Conservation (phyloP, 2,888 invertebrate species). For the Cephus pulcher region DNA sequence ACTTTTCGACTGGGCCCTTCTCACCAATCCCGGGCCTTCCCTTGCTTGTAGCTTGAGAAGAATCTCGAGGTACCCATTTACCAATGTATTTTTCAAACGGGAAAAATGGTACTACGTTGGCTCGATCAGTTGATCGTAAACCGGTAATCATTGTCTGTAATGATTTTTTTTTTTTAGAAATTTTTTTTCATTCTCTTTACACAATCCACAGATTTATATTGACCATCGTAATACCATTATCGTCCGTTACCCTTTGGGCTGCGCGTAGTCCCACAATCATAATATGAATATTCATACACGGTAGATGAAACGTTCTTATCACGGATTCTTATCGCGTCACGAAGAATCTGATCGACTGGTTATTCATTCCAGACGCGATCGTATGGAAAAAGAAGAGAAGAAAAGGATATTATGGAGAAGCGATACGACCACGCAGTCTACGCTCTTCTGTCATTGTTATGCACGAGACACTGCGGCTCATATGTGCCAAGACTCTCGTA, state of each 20-base stretch:
- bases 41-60: background rate
- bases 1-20: background rate
- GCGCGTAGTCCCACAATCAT: background rate
- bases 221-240: background rate
- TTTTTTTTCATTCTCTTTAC: background rate
- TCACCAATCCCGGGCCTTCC: background rate
- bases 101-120: background rate
- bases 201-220: background rate
- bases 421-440: background rate
- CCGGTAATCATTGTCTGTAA: too few relatives aligned
- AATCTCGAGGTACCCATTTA: background rate
- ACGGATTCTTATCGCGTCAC: background rate
- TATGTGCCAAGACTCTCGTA: background rate
- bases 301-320: background rate
- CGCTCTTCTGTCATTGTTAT: background rate
- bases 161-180: too few relatives aligned
- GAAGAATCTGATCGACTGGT: conserved; percentile 2
- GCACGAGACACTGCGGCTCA: background rate
- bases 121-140: too few relatives aligned
- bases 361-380: conserved; percentile 11
- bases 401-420: background rate
- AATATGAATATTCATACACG: background rate
- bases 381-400: conserved; percentile 1
- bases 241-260: background rate
- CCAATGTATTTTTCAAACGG: background rate